Evolutionary conservation across 2,113 vertebrate genomes (phyloP), one percentile per base, ranked within the genome.

Genomic region (Trichomycterus rosablanca): DNA sequence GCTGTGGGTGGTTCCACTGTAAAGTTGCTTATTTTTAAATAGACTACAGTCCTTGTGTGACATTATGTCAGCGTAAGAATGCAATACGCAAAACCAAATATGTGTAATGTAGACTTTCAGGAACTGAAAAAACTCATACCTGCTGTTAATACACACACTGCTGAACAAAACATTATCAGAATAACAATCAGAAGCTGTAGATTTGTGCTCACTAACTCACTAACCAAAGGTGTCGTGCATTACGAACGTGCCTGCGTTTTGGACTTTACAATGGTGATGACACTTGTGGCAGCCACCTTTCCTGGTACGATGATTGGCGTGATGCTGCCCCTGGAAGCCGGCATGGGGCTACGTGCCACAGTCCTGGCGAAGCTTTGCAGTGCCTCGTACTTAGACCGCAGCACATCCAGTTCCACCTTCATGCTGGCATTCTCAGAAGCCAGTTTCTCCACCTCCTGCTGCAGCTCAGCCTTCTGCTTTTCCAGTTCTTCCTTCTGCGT

Each of bases 241-340:
- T 98, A 97, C 75, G 94, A 97, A 78, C 92, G 88, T 68, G 94
- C 90, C 78, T 92, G 90, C 66, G 93, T 90, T 90, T 97, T 97
- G 81, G 96, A 97, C 89, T 99, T 99, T 78, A 99, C 90, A 86
- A 99, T 99, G 51, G 96, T 99, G 84, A 99, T 99, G 87, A 99
- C 96, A 68, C 96, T 99, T 74, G 95, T 98, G 75, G 94, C 90
- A n/a, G 87, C 95, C 71, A 95, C 93, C 84, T 97, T 97, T 80
- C 92, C 94, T 1, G 93, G 93, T 66, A 97, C 92, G 76, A 95
- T 89, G 77, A 91, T 87, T 2, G 93, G 84, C 34, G 90, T 57
- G 68, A 95, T 89, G 6, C 92, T 91, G 7, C 92, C 93, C 74
- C 93, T 85, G 0, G 86, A 85, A 0, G 92, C 86, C 12, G 87